Conservation (phyloP, 1,140 invertebrate species). For the Tetramorium simillimum region DNA sequence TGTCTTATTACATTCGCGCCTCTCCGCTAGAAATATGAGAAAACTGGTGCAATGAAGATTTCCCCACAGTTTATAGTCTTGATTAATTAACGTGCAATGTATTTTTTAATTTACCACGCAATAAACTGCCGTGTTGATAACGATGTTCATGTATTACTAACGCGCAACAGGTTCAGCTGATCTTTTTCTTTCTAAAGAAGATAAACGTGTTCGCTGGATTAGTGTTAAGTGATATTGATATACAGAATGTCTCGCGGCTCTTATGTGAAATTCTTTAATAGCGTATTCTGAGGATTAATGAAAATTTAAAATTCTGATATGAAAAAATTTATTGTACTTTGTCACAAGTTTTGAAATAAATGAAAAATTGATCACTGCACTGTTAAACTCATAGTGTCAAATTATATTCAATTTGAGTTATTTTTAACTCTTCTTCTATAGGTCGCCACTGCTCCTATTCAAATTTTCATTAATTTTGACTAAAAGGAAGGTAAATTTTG, state of each 20-base stretch:
- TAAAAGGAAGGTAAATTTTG: no score
- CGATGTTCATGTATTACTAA: slow-evolving; percentile 33
- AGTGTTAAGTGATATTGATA: slow-evolving; percentile 7
- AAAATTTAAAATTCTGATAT: neutral
- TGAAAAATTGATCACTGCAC: neutral
- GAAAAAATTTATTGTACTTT: neutral
- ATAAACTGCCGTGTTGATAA: slow-evolving; percentile 44
- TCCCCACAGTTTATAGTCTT: neutral
- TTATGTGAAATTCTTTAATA: neutral
- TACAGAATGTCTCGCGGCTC: neutral
- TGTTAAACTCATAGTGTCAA: no score
- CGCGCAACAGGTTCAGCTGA: slow-evolving; percentile 46
- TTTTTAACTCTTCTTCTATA: no score
- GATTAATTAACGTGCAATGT: slow-evolving; percentile 25
- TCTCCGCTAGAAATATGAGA: neutral
- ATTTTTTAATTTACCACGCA: slow-evolving; percentile 30
- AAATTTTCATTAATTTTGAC: no score
- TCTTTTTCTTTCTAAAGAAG: slow-evolving; percentile 10
- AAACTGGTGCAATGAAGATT: slow-evolving; percentile 9
- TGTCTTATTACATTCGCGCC: neutral
- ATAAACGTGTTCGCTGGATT: slow-evolving; percentile 8
- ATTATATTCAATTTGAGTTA: no score
- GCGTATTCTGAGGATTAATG: neutral
- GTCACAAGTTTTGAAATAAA: neutral
- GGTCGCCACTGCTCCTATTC: no score